Conservation (phyloP, 1,140 invertebrate species). For the Anastatus disparis region DNA sequence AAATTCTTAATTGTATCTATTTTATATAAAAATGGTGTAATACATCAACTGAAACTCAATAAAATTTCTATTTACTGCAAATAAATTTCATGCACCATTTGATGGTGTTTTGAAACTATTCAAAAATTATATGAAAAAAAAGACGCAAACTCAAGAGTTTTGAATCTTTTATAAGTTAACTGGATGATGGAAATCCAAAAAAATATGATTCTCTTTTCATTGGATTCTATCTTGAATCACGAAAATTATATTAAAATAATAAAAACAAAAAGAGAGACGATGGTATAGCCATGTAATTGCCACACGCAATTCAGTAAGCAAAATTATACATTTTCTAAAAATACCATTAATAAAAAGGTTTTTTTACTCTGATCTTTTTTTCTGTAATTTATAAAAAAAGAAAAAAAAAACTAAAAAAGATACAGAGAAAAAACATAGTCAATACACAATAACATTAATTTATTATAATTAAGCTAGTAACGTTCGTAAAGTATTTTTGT, state of each 20-base stretch:
- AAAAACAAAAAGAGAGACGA: constrained; percentile 56
- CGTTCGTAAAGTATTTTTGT: constrained; percentile 58
- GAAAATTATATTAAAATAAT: constrained; percentile 44
- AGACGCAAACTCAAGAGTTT: constrained; percentile 20
- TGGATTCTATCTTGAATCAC: constrained; percentile 39
- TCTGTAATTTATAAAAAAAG: constrained; percentile 51
- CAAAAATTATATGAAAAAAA: constrained; percentile 22
- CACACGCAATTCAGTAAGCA: constrained; percentile 53
- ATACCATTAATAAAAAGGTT: constrained; percentile 59
- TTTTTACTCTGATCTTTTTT: constrained; percentile 14
- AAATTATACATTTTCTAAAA: constrained; percentile 56
- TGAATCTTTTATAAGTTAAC: constrained; percentile 19
- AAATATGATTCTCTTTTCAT: constrained; percentile 33
- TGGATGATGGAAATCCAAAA: constrained; percentile 31
- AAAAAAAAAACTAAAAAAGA: constrained; percentile 46
- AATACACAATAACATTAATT: constrained; percentile 54
- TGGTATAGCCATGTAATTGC: constrained; percentile 56
- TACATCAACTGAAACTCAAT: constrained; percentile 39
- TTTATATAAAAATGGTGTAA: constrained; percentile 37
- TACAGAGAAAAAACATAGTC: constrained; percentile 41
- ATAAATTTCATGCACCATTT: constrained; percentile 36
- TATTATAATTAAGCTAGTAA: constrained; percentile 60
- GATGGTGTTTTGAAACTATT: constrained; percentile 28
- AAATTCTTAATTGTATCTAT: constrained; percentile 38
- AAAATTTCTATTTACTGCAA: constrained; percentile 32